A percentile compares a stretch with the other conserved stretches of the same genome.
Evolutionary conservation across 2,797 vertebrate species (phyloP).

Genomic region (Molossus alvarezi): DNA sequence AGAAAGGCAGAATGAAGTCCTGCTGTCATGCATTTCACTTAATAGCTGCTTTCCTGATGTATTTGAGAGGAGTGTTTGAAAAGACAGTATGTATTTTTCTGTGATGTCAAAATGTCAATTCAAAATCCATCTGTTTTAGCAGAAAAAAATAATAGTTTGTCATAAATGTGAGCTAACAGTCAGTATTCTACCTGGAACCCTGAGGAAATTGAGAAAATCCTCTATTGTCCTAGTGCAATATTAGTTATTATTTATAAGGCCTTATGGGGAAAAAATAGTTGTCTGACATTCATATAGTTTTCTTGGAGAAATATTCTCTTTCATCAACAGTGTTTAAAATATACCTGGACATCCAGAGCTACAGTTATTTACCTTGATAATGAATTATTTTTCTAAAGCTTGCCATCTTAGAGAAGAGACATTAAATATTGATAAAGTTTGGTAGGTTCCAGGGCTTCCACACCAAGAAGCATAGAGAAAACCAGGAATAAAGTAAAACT

Average conservation of each 20-base stretch:
- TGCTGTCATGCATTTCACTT: slow-evolving; percentile 81
- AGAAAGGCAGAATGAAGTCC: slow-evolving; percentile 75
- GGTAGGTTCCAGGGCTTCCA: slow-evolving; percentile 64
- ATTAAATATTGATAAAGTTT: slow-evolving; percentile 80
- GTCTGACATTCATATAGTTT: slow-evolving; percentile 66
- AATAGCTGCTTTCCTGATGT: slow-evolving; percentile 80
- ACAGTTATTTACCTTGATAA: slow-evolving; percentile 77
- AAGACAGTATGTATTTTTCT: slow-evolving; percentile 82
- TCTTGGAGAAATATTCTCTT: slow-evolving; percentile 67
- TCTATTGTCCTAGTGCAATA: slow-evolving; percentile 77
- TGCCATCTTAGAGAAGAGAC: slow-evolving; percentile 75
- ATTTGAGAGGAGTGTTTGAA: slow-evolving; percentile 76
- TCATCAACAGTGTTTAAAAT: slow-evolving; percentile 68
- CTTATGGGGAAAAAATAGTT: slow-evolving; percentile 60
- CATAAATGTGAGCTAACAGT: slow-evolving; percentile 79
- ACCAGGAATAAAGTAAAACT: slow-evolving; percentile 73
- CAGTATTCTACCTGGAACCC: slow-evolving; percentile 75
- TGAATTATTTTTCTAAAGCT: slow-evolving; percentile 75
- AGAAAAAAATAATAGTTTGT: slow-evolving; percentile 86
- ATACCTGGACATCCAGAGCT: background rate
- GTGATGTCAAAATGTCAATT: slow-evolving; percentile 85
- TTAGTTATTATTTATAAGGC: slow-evolving; percentile 83
- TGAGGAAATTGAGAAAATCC: slow-evolving; percentile 80
- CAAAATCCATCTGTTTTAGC: slow-evolving; percentile 85
- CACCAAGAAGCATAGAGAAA: slow-evolving; percentile 70